phyloP scores from a whole-genome alignment of 1,140 invertebrate species.

The Drosophila saltans region DNA sequence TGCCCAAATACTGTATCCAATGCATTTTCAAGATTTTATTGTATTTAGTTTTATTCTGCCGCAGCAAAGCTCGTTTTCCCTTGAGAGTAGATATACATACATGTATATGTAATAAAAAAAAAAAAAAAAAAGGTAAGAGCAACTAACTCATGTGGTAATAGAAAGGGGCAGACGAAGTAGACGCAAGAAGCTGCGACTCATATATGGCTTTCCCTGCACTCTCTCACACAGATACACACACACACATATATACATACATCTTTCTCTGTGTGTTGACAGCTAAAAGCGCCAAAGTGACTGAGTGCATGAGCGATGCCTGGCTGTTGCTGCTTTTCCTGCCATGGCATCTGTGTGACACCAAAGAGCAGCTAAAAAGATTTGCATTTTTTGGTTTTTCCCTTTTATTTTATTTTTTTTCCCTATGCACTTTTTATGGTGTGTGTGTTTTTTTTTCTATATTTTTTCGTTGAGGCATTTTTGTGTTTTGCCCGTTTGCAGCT shows the following conservation, averaged over 20 bases:
- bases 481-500: slow-evolving; percentile 59
- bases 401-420: slow-evolving; percentile 6
- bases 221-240: background rate
- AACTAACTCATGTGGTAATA: slow-evolving; percentile 12
- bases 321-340: slow-evolving; percentile 1
- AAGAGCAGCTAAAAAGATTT: slow-evolving; percentile 75
- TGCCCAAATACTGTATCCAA: background rate
- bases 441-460: slow-evolving; percentile 4
- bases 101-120: slow-evolving; percentile 1
- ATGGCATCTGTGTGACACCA: slow-evolving; percentile 51
- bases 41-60: slow-evolving; percentile 11
- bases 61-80: slow-evolving; percentile 39
- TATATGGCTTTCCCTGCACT: no score
- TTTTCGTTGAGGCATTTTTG: slow-evolving; percentile 27
- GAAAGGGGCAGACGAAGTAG: background rate
- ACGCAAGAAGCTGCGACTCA: background rate
- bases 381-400: slow-evolving; percentile 44
- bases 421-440: no score
- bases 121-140: slow-evolving; percentile 15
- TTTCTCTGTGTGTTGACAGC: slow-evolving; percentile 58
- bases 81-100: slow-evolving; percentile 21
- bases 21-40: slow-evolving; percentile 2
- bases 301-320: slow-evolving; percentile 49
- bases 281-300: slow-evolving; percentile 76
- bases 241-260: background rate